Percentiles rank a stretch among this genome's conserved stretches.
Conservation (phyloP, 2,113 vertebrate species). For the Clarias macrocephalus region DNA sequence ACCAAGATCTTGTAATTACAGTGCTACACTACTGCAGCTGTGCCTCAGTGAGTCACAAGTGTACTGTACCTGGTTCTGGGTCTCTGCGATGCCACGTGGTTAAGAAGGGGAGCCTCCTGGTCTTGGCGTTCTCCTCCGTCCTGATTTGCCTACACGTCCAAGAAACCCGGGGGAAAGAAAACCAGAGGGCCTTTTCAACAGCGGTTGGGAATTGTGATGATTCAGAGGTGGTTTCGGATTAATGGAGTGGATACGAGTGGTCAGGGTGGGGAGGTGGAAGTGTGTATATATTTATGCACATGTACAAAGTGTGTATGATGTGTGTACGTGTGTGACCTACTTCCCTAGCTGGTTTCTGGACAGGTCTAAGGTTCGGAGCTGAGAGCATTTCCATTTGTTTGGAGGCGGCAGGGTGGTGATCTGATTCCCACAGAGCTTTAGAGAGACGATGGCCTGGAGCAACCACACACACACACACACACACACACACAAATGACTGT, state of each 20-base stretch:
- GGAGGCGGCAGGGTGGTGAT: conserved; percentile 77
- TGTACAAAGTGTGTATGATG: background rate
- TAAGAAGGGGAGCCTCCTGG: conserved; percentile 83
- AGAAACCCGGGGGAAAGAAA: background rate
- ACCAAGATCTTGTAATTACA: conserved; percentile 39
- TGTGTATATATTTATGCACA: conserved; percentile 8
- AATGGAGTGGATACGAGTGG: conserved; percentile 24
- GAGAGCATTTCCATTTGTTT: conserved; percentile 86
- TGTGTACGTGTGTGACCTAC: conserved; percentile 71
- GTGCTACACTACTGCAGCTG: conserved; percentile 19
- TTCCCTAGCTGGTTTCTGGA: conserved; percentile 93
- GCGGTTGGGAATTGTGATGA: conserved; percentile 14
- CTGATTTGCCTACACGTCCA: conserved; percentile 59
- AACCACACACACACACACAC: conserved; percentile 45
- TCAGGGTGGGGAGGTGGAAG: conserved; percentile 2
- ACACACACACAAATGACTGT: conserved; percentile 8
- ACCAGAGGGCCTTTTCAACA: background rate
- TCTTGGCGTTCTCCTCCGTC: conserved; percentile 80
- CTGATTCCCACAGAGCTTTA: conserved; percentile 87
- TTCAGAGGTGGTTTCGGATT: conserved; percentile 16
- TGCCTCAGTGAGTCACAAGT: conserved; percentile 14
- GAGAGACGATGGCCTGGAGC: conserved; percentile 77
- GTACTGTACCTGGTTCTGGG: conserved; percentile 79
- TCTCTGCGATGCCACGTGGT: conserved; percentile 83
- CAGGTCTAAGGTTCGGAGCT: conserved; percentile 88